phyloP scores from a whole-genome alignment of 2,888 invertebrate genomes.

The Eulithis prunata region DNA sequence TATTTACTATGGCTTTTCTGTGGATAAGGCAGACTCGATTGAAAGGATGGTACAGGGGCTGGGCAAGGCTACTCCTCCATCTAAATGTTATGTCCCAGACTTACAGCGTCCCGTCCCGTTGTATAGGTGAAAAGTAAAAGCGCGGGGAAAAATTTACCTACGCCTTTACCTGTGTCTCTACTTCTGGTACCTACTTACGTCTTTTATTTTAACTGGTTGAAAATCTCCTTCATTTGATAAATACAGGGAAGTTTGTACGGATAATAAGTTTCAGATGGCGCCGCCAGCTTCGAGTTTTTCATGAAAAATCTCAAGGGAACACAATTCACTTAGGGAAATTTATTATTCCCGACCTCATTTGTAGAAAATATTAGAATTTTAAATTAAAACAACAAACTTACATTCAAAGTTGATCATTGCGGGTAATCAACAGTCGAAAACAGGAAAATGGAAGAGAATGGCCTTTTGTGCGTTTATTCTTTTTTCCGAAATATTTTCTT shows the following conservation, averaged over 20 bases:
- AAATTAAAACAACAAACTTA: slow-evolving; percentile 23
- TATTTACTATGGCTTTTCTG: too few species aligned
- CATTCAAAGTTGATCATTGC: slow-evolving; percentile 18
- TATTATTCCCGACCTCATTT: slow-evolving; percentile 37
- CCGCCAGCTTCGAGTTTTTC: slow-evolving; percentile 28
- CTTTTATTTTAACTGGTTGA: slow-evolving; percentile 11
- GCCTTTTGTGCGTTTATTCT: background rate
- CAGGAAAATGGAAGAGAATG: background rate
- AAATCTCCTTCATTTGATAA: slow-evolving; percentile 23
- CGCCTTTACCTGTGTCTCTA: too few species aligned
- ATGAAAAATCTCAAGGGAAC: slow-evolving; percentile 28
- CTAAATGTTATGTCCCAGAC: too few species aligned
- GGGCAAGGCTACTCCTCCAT: too few species aligned
- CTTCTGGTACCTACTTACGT: too few species aligned
- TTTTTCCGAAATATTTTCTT: background rate
- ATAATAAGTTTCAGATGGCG: slow-evolving; percentile 28
- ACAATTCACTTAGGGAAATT: slow-evolving; percentile 33
- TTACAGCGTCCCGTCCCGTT: too few species aligned
- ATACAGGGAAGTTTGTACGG: slow-evolving; percentile 14
- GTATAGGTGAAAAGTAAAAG: too few species aligned
- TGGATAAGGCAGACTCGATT: too few species aligned
- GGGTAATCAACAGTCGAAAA: slow-evolving; percentile 9
- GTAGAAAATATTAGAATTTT: slow-evolving; percentile 30
- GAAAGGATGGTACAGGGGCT: too few species aligned
- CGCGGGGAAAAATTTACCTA: background rate